phyloP scores from a whole-genome alignment of 1,140 invertebrate species.

The Maconellicoccus hirsutus region DNA sequence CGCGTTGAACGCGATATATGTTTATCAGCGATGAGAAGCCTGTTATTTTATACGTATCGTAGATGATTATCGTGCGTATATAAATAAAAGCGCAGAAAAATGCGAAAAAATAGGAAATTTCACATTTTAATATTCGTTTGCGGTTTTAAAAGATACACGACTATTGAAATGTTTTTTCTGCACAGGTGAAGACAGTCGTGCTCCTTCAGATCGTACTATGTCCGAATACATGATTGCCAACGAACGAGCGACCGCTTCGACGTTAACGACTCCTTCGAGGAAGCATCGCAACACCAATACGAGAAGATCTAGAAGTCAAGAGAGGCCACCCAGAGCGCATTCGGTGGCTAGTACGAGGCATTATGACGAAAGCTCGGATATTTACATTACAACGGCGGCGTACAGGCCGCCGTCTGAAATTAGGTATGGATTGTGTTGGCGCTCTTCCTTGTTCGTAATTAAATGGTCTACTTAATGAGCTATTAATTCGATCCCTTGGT shows the following conservation, averaged over 20 bases:
- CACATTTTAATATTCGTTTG: no score
- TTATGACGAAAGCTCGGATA: constrained; percentile 51
- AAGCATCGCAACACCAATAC: constrained; percentile 31
- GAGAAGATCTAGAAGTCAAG: constrained; percentile 31
- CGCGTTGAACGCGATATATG: no score
- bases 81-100: no score
- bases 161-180: constrained; percentile 16
- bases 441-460: neutral
- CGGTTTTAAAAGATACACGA: no score
- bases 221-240: constrained; percentile 56
- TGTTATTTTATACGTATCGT: no score
- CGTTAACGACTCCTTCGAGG: constrained; percentile 33
- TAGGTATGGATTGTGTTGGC: constrained; percentile 42
- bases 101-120: no score
- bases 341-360: constrained; percentile 33
- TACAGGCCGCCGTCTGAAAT: constrained; percentile 65
- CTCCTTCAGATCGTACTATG: constrained; percentile 53
- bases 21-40: no score
- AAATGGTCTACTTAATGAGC: neutral
- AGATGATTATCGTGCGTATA: no score
- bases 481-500: neutral
- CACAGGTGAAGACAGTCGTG: constrained; percentile 56
- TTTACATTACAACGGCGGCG: constrained; percentile 64
- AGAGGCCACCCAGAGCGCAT: constrained; percentile 31
- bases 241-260: constrained; percentile 32